A percentile compares a stretch with the other conserved stretches of the same genome.
These are phyloP conservation scores for Sprattus sprattus DNA, from an alignment of 2,113 vertebrate genomes.

Conservation along the genomic window DNA sequence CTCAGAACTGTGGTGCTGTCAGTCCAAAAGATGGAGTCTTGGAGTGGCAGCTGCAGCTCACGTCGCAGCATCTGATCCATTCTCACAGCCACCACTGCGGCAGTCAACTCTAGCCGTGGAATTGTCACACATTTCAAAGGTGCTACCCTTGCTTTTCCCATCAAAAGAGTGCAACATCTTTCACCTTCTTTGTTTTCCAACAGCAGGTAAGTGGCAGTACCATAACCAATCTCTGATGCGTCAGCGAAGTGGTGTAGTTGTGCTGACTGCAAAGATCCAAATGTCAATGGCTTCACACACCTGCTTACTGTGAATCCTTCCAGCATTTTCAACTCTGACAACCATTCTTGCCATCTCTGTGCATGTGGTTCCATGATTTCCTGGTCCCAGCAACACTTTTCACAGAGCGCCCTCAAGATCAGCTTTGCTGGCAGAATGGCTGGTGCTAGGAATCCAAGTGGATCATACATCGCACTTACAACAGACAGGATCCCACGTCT, in stretches of 20 bases:
- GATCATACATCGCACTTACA: background rate
- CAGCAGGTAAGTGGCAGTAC: conserved; percentile 11
- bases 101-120: conserved; percentile 4
- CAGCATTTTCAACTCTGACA: conserved; percentile 16
- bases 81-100: background rate
- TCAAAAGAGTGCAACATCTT: background rate
- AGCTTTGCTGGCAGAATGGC: background rate
- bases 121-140: conserved; percentile 11
- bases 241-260: conserved; percentile 26
- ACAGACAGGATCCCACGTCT: too few relatives aligned
- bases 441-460: background rate
- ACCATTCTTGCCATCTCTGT: too few relatives aligned
- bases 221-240: conserved; percentile 18
- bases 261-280: background rate
- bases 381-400: too few relatives aligned
- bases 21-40: too few relatives aligned
- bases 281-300: conserved; percentile 17
- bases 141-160: conserved; percentile 8
- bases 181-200: background rate
- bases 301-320: background rate
- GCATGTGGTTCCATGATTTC: too few relatives aligned
- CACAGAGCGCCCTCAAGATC: background rate
- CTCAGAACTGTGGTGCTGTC: too few relatives aligned
- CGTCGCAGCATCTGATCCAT: too few relatives aligned
- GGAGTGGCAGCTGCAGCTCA: too few relatives aligned